These are phyloP conservation scores for Sebastes diaconus DNA, from an alignment of 2,797 vertebrate species.

Conservation along the genomic window DNA sequence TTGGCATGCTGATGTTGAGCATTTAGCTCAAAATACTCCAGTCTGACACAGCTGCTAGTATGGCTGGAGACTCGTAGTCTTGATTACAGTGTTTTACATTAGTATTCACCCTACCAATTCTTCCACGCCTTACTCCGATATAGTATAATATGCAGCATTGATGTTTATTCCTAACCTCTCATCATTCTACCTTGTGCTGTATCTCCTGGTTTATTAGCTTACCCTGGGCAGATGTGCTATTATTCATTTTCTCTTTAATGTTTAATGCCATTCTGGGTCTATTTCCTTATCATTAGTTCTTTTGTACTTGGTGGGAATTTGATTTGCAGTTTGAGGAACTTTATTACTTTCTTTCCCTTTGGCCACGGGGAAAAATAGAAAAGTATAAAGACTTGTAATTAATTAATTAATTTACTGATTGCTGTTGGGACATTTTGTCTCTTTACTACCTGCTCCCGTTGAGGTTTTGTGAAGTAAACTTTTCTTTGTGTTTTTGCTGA, in stretches of 20 bases:
- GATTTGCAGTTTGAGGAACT: background rate
- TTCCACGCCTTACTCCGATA: background rate
- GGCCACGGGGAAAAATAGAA: background rate
- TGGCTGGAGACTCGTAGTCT: background rate
- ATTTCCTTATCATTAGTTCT: background rate
- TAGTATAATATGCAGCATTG: background rate
- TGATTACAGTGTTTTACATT: background rate
- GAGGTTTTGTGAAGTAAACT: background rate
- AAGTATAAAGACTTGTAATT: slow-evolving; percentile 8
- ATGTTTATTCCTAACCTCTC: background rate
- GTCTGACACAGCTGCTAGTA: background rate
- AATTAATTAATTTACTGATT: background rate
- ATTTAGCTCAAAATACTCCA: background rate
- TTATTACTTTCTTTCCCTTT: background rate
- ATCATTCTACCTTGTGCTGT: background rate
- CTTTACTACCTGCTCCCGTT: background rate
- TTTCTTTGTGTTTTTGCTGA: background rate
- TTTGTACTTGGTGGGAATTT: background rate
- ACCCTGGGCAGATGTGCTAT: background rate
- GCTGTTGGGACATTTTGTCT: background rate
- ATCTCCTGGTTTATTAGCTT: background rate
- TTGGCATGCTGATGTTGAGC: background rate
- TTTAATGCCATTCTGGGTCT: background rate
- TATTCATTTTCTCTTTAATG: background rate
- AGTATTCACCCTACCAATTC: background rate